Evolutionary conservation across 92 coral and sea anemone genomes (phyloP).

Genomic region (Porites lobata): DNA sequence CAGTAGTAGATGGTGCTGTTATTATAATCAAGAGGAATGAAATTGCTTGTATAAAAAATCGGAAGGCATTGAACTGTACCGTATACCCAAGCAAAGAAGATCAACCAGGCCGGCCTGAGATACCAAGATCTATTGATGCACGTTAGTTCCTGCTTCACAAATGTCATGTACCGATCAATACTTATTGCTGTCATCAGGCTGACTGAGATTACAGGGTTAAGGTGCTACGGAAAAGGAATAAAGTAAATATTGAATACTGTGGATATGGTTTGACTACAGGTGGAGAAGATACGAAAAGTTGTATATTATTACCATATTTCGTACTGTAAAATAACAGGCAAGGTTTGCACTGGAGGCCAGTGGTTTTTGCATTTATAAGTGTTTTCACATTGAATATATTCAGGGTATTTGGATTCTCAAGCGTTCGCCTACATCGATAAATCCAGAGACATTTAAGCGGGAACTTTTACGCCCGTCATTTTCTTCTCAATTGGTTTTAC

Average conservation of each 20-base stretch:
- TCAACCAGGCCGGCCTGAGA: slow-evolving; percentile 63
- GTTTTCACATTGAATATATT: no score
- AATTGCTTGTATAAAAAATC: slow-evolving; percentile 46
- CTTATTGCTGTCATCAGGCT: slow-evolving; percentile 72
- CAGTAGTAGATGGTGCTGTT: slow-evolving; percentile 74
- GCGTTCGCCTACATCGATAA: no score
- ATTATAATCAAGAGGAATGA: slow-evolving; percentile 22
- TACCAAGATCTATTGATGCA: slow-evolving; percentile 49
- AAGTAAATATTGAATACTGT: neutral
- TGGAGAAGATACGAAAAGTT: no score
- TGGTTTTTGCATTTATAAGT: no score
- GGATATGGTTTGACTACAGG: no score
- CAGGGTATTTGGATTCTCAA: no score
- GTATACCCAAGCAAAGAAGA: slow-evolving; percentile 74
- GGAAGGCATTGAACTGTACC: slow-evolving; percentile 66
- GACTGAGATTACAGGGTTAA: slow-evolving; percentile 58
- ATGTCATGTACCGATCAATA: slow-evolving; percentile 78
- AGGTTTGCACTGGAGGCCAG: no score
- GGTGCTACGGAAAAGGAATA: slow-evolving; percentile 19
- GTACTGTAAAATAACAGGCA: no score
- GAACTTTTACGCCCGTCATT: no score
- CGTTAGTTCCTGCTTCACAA: slow-evolving; percentile 68
- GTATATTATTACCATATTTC: no score
- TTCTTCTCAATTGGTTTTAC: no score
- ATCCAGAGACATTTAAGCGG: no score